These are phyloP conservation scores for Zoanthus sansibaricus DNA, from an alignment of 92 coral and sea anemone genomes.

Conservation along the genomic window DNA sequence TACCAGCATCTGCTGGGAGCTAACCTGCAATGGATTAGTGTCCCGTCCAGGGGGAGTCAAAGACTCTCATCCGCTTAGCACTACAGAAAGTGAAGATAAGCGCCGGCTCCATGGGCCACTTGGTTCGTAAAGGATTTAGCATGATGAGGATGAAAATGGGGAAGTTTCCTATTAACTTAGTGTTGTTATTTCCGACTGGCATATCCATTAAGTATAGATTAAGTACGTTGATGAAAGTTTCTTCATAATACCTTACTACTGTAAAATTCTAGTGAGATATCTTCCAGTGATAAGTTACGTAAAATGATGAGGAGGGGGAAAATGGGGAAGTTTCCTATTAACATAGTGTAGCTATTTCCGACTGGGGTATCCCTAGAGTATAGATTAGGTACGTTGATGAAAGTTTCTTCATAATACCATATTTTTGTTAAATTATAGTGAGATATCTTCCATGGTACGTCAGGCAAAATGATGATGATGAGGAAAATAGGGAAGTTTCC, in stretches of 20 bases:
- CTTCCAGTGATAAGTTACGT: background rate
- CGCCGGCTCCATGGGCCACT: too few species aligned
- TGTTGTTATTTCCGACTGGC: constrained; percentile 86
- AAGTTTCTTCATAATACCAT: constrained; percentile 60
- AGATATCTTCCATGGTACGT: constrained; percentile 62
- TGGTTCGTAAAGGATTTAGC: too few species aligned
- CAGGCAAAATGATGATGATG: constrained; percentile 55
- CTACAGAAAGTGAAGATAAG: too few species aligned
- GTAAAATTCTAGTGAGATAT: too few species aligned
- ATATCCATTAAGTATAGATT: constrained; percentile 14
- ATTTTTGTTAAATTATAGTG: constrained; percentile 67
- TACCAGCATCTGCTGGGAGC: too few species aligned
- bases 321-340: constrained; percentile 61
- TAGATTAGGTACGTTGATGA: background rate
- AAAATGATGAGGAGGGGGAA: background rate
- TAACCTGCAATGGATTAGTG: too few species aligned
- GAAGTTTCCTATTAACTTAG: constrained; percentile 76
- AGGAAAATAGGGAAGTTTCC: constrained; percentile 69
- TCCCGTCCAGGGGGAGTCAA: too few species aligned
- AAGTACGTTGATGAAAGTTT: background rate
- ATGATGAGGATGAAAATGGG: constrained; percentile 26
- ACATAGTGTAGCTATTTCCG: constrained; percentile 89
- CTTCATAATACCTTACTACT: constrained; percentile 46
- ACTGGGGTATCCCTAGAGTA: constrained; percentile 59
- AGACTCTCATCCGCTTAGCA: too few species aligned